Conservation (phyloP, 2,113 vertebrate genomes). For the Plecturocebus donacophilus region DNA sequence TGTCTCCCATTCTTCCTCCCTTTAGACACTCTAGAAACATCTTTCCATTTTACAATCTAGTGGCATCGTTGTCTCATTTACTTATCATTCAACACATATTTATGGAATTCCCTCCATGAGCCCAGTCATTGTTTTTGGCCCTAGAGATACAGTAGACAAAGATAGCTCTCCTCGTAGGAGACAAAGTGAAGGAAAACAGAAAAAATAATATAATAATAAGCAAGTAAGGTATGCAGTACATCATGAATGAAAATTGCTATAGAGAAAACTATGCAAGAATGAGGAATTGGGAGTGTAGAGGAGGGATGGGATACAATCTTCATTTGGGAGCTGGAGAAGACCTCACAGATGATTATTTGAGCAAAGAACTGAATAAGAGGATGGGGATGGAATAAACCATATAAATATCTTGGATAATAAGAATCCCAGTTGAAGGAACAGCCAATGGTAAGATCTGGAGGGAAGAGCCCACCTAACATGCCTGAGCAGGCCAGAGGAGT, state of each 20-base stretch:
- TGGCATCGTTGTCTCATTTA: not conserved
- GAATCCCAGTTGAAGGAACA: not conserved
- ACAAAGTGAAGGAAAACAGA: not conserved
- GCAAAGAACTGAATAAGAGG: not conserved
- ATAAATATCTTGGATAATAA: not conserved
- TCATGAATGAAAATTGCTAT: not conserved
- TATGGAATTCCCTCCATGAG: not conserved
- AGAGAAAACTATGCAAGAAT: not conserved
- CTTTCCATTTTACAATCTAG: not conserved
- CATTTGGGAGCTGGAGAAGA: not conserved
- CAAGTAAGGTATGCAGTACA: not conserved
- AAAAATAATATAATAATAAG: not conserved
- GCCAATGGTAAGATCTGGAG: not conserved
- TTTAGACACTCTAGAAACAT: not conserved
- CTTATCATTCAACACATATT: not conserved
- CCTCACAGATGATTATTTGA: not conserved
- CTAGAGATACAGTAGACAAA: not conserved
- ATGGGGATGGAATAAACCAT: not conserved
- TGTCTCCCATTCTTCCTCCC: not conserved
- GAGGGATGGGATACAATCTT: not conserved
- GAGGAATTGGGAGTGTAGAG: not conserved
- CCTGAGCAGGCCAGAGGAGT: not conserved
- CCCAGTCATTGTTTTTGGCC: not conserved
- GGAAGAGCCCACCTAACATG: not conserved
- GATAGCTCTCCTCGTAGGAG: not conserved